Evolutionary conservation across 2,797 vertebrate species (phyloP), one percentile per base, ranked within the genome.

Genomic region (Otolemur crassicaudatus): DNA sequence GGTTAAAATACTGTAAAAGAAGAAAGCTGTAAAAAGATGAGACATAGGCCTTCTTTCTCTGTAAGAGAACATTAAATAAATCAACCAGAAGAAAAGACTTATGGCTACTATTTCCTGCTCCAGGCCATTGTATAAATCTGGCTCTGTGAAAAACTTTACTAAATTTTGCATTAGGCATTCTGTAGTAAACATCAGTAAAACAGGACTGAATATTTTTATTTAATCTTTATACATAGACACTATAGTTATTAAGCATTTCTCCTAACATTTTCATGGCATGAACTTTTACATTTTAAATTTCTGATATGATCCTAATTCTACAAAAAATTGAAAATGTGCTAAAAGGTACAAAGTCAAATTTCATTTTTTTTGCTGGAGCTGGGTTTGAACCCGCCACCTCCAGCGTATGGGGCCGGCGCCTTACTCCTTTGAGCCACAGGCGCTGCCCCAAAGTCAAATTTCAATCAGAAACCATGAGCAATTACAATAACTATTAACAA

Each of bases 41-140:
- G 67, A 49, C 7, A 60, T 82, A 91, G 94, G 49, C 2, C 5
- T 92, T 96, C 37, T 91, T 75, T 14, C 31, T 79, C 40, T 94
- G 7, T 95, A 84, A 90, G n/a, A 58, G 2, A 7, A 56, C 9
- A 46, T 85, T 89, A 93, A 90, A 87, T 81, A 94, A 94, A 92
- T 95, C 77, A 96, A 46, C 67, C 60, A 97, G 40, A 92, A 61
- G 49, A 96, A 95, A 85, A 2, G 6, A 89, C 27, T 86, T 89
- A 43, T 69, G 37, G 69, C 29, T 84, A 80, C 77, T 83, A 37
- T 88, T 91, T 77, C 77, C 23, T 87, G 60, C n/a, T n/a, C 46
- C 37, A 25, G 61, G 31, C 73, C 65, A 23, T 91, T 95, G 60
- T 75, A 13, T 43, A 91, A 89, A 90, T 85, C 58, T 95, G 67